Evolutionary conservation across 2,888 invertebrate species (phyloP), one percentile per base, ranked within the genome.

Genomic region (Agriopis leucophaearia): DNA sequence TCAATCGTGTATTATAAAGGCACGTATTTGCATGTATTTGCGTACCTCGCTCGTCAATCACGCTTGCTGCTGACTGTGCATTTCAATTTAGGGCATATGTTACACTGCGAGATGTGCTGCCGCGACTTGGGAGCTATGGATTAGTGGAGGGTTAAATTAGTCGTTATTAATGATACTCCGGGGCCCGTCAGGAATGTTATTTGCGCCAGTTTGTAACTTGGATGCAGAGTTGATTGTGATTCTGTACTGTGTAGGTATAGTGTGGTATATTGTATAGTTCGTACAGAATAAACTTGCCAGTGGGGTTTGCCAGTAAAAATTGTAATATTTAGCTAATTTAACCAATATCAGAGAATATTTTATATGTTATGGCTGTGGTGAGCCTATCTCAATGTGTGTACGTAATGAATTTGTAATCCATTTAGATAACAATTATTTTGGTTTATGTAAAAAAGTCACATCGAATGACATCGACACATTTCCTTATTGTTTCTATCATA

Each of bases 1-100:
- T 52, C 51, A 40, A 69, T 83, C 86, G 88, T 81, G 67, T 58
- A 70, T 69, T 87, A 81, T 88, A 87, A 91, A 83, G 62, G 79
- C 62, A 67, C 74, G 70, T 74, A 75, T 80, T 77, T 51, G 38
- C 58, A 47, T 64, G 87, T 91, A 90, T 91, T 92, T 92, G 92
- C 90, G 88, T 87, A 88, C 91, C 86, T 86, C 88, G 89, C 89
- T 92, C 92, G 92, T 93, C 92, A 92, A 92, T 92, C 92, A 92
- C 91, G 87, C 84, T 78, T 76, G 75, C 79, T 79, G 86, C 92
- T 92, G 92, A 93, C 92, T 92, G 87, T 88, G 92, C 92, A 91
- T 91, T 92, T 92, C 91, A 88, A 91, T 90, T 85, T 88, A 82
- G 88, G 73, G 80, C 78, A 71, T 72, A 76, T 74, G 73, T 55